Conservation (phyloP, 1,140 invertebrate species). For the Diabrotica undecimpunctata region DNA sequence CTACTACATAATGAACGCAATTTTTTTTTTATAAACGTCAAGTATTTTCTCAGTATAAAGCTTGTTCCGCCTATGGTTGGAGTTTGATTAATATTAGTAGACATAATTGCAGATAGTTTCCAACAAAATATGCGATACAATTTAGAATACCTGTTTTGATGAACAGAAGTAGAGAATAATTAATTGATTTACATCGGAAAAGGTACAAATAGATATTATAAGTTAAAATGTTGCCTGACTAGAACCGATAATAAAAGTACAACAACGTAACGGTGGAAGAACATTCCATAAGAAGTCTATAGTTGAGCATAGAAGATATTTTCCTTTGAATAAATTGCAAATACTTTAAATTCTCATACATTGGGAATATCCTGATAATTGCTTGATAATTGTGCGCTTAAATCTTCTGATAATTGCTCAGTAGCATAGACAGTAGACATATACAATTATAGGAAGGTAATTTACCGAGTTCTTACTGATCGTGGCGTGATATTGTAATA, state of each 20-base stretch:
- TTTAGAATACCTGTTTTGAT: slow-evolving; percentile 21
- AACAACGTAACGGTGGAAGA: background rate
- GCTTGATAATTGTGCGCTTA: too few relatives aligned
- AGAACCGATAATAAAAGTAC: background rate
- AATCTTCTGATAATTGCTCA: too few relatives aligned
- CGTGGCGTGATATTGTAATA: too few relatives aligned
- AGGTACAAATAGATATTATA: slow-evolving; percentile 9
- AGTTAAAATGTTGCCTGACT: slow-evolving; percentile 1
- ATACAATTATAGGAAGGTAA: too few relatives aligned
- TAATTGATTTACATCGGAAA: slow-evolving; percentile 18
- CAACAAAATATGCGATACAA: slow-evolving; percentile 20
- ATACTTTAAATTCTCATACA: background rate
- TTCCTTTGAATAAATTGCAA: background rate
- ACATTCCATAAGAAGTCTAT: background rate
- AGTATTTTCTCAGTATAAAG: too few relatives aligned
- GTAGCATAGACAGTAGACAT: too few relatives aligned
- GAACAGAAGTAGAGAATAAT: slow-evolving; percentile 19
- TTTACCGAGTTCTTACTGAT: too few relatives aligned
- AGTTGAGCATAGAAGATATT: background rate
- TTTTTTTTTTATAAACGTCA: too few relatives aligned
- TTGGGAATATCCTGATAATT: background rate
- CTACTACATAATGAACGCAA: too few relatives aligned
- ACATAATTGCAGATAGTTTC: slow-evolving; percentile 20
- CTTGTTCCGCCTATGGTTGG: background rate
- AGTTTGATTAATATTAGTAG: slow-evolving; percentile 20